phyloP scores from a whole-genome alignment of 2,888 invertebrate species.

The Tipula helvola region DNA sequence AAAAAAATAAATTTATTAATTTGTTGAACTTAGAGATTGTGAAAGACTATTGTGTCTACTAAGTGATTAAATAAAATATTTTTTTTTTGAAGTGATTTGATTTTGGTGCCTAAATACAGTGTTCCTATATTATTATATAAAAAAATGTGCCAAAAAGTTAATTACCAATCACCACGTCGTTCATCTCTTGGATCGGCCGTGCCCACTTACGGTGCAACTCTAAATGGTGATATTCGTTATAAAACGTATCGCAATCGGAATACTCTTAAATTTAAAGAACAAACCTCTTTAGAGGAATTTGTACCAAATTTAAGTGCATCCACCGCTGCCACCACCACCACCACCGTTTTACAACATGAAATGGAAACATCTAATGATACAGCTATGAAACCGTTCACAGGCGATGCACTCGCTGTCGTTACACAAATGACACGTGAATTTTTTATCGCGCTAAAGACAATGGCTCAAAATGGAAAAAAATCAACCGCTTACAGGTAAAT shows the following conservation, averaged over 20 bases:
- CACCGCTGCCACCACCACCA: not conserved
- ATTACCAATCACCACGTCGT: not conserved
- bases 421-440: slow-evolving; percentile 29
- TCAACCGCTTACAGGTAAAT: slow-evolving; percentile 29
- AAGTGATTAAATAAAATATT: not conserved
- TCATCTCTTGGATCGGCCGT: not conserved
- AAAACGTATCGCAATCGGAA: not conserved
- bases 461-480: slow-evolving; percentile 23
- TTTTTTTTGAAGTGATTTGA: not conserved
- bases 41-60: not conserved
- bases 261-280: not conserved
- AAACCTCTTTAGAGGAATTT: not conserved
- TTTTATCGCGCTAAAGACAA: slow-evolving; percentile 21
- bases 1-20: not conserved
- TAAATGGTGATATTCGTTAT: not conserved
- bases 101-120: not conserved
- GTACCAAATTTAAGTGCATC: not conserved
- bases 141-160: not conserved
- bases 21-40: not conserved
- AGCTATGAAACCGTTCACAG: slow-evolving; percentile 13
- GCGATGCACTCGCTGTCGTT: slow-evolving; percentile 27
- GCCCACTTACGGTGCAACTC: not conserved
- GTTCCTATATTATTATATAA: not conserved
- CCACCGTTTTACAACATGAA: too few species aligned
- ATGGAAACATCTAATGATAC: not conserved